Percentiles rank a stretch among this genome's conserved stretches.
These are phyloP conservation scores for Masticophis lateralis DNA, from an alignment of 2,797 vertebrate genomes.

Conservation along the genomic window DNA sequence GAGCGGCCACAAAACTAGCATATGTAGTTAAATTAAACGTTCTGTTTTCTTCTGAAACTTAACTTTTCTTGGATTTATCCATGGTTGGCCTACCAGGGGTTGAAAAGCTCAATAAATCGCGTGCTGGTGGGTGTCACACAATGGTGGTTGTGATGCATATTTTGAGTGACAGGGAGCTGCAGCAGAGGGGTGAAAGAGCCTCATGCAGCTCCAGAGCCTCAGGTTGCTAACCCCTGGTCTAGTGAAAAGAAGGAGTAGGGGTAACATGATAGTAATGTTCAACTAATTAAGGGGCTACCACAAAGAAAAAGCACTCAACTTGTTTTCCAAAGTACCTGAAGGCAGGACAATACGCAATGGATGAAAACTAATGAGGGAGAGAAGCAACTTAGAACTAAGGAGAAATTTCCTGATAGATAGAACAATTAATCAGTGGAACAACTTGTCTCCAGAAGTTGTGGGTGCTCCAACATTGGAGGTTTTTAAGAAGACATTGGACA, in stretches of 20 bases:
- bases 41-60: too few species aligned
- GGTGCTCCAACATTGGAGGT: neutral
- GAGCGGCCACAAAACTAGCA: too few species aligned
- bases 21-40: too few species aligned
- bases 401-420: neutral
- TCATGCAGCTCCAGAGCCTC: too few species aligned
- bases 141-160: too few species aligned
- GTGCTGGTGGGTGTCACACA: too few species aligned
- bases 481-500: neutral
- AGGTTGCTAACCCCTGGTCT: neutral
- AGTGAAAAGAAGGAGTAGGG: neutral
- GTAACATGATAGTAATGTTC: neutral
- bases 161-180: too few species aligned
- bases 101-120: too few species aligned
- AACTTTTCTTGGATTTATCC: too few species aligned
- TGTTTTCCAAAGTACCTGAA: neutral
- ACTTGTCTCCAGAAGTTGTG: neutral
- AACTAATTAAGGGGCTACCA: neutral
- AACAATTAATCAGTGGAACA: neutral
- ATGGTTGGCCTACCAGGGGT: too few species aligned
- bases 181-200: too few species aligned
- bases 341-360: neutral
- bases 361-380: neutral
- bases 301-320: neutral
- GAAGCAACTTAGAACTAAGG: neutral